phyloP scores from a whole-genome alignment of 2,113 vertebrate species.

The Isichthys henryi region DNA sequence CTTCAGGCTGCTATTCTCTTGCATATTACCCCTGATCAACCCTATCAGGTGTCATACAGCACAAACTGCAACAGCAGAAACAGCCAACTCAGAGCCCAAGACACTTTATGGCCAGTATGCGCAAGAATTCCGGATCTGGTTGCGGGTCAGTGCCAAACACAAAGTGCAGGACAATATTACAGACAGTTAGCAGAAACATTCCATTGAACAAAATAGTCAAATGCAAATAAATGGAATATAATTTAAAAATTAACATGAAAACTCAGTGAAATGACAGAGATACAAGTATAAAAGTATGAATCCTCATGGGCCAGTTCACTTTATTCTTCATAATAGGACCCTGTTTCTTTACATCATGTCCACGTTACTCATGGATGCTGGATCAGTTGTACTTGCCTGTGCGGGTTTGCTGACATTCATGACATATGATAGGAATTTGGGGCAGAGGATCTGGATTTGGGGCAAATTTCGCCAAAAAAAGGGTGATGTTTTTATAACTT shows the following conservation, averaged over 20 bases:
- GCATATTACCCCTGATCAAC: not conserved
- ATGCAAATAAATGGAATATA: not conserved
- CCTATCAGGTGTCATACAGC: not conserved
- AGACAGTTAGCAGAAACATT: not conserved
- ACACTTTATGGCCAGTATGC: not conserved
- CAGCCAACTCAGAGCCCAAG: not conserved
- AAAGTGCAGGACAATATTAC: not conserved
- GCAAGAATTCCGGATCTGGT: not conserved
- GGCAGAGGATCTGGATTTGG: not conserved
- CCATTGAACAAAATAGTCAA: not conserved
- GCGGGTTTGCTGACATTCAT: not conserved
- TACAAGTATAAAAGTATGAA: not conserved
- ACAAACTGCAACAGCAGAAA: not conserved
- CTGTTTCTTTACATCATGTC: not conserved
- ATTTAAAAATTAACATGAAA: not conserved
- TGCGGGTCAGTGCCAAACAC: not conserved
- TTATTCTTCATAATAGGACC: not conserved
- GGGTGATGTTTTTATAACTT: not conserved
- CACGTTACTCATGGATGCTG: not conserved
- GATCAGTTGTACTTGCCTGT: not conserved
- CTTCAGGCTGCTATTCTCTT: not conserved
- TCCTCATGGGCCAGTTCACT: not conserved
- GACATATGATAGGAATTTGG: not conserved
- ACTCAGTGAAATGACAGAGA: not conserved
- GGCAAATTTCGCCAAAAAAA: not conserved